Conservation (phyloP, 2,888 invertebrate genomes). For the Apomyelois bistriatella region DNA sequence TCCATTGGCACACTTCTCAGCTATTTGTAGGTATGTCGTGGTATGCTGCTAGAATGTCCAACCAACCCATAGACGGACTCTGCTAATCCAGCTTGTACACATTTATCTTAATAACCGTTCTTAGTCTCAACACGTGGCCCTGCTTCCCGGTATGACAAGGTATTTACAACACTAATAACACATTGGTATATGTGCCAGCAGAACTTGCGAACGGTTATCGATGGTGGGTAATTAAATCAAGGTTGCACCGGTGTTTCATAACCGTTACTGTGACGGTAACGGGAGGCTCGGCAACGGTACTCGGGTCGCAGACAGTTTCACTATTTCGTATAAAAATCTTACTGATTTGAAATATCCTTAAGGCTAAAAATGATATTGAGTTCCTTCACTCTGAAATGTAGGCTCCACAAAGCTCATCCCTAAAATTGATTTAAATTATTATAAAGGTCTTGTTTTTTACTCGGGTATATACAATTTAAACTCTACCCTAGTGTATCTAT, state of each 20-base stretch:
- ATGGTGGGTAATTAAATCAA: conserved; percentile 13
- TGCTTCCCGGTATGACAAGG: not conserved
- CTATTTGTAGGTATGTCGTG: too few relatives aligned
- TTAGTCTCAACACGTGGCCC: not conserved
- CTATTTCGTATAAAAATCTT: not conserved
- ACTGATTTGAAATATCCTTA: not conserved
- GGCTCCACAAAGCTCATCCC: too few relatives aligned
- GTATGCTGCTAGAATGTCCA: too few relatives aligned
- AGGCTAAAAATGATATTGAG: too few relatives aligned
- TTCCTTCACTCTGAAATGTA: too few relatives aligned
- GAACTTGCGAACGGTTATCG: conserved; percentile 4
- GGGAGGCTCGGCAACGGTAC: conserved; percentile 24
- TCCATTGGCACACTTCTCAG: too few relatives aligned
- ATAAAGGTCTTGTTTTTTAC: too few relatives aligned
- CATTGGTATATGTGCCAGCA: conserved; percentile 1
- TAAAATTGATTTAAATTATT: too few relatives aligned
- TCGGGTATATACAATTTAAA: too few relatives aligned
- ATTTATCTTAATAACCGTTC: not conserved
- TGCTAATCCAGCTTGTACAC: not conserved
- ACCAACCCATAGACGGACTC: too few relatives aligned
- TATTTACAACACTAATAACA: conserved; percentile 1
- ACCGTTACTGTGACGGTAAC: conserved; percentile 36
- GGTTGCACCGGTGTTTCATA: conserved; percentile 15
- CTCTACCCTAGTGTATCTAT: too few relatives aligned
- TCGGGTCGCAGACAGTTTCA: conserved; percentile 2